Conservation (phyloP, 2,113 vertebrate genomes). For the Eublepharis macularius region DNA sequence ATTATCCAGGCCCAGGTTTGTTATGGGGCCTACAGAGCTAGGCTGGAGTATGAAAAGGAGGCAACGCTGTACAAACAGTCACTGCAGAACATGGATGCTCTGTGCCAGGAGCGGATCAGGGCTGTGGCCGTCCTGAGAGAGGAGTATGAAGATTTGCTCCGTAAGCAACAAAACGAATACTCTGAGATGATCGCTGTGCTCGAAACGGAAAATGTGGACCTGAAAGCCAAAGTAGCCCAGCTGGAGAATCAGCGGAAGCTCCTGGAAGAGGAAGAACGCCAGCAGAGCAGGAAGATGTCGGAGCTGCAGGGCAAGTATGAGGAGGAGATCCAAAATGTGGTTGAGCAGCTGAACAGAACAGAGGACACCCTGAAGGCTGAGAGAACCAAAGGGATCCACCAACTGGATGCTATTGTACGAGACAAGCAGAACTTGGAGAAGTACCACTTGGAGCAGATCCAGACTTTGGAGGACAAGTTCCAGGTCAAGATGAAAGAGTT, state of each 20-base stretch:
- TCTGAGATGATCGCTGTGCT: conserved; percentile 75
- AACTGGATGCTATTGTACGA: conserved; percentile 76
- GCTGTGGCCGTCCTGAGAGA: conserved; percentile 77
- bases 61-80: conserved; percentile 80
- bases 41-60: conserved; percentile 81
- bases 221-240: conserved; percentile 79
- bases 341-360: conserved; percentile 74
- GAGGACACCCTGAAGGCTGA: conserved; percentile 81
- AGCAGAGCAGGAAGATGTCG: conserved; percentile 74
- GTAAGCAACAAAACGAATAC: conserved; percentile 83
- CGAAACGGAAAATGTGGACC: conserved; percentile 82
- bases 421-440: conserved; percentile 83
- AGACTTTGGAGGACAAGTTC: conserved; percentile 85
- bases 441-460: conserved; percentile 81
- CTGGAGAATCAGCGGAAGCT: conserved; percentile 76
- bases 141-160: conserved; percentile 83
- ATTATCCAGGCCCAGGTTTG: conserved; percentile 91
- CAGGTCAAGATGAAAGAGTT: conserved; percentile 84
- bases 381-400: conserved; percentile 73
- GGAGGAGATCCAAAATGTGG: conserved; percentile 76
- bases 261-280: conserved; percentile 75
- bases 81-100: conserved; percentile 73
- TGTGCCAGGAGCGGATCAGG: conserved; percentile 81
- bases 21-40: conserved; percentile 86
- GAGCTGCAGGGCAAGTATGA: conserved; percentile 78